phyloP scores from a whole-genome alignment of 2,797 vertebrate species.

The Mastacembelus armatus region DNA sequence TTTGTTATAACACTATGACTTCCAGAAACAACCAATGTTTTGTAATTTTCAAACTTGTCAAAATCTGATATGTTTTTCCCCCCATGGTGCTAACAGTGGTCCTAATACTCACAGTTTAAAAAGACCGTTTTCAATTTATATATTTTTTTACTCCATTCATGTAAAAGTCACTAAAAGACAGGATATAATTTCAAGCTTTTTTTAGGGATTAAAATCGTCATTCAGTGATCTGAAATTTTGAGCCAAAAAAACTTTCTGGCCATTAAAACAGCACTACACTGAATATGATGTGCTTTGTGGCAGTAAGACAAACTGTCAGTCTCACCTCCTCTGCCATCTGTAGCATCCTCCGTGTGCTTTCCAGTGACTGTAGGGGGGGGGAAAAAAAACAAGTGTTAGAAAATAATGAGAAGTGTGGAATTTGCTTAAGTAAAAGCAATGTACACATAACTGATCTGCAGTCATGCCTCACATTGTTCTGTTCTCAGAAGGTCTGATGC shows the following conservation, averaged over 20 bases:
- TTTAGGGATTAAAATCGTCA: too few relatives aligned
- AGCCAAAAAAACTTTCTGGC: background rate
- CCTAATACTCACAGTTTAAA: background rate
- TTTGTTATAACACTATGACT: background rate
- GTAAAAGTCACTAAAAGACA: too few relatives aligned
- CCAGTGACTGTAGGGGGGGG: slow-evolving; percentile 95
- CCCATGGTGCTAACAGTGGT: background rate
- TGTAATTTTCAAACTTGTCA: background rate
- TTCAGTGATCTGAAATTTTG: background rate
- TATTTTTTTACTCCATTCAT: too few relatives aligned
- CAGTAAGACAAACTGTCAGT: slow-evolving; percentile 1
- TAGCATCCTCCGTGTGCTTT: slow-evolving; percentile 96
- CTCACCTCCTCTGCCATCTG: slow-evolving; percentile 96
- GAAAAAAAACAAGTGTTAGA: slow-evolving; percentile 13
- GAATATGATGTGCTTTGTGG: slow-evolving; percentile 7
- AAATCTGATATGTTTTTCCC: background rate
- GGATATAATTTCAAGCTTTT: too few relatives aligned
- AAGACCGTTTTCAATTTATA: too few relatives aligned
- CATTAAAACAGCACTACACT: background rate
- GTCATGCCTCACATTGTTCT: background rate
- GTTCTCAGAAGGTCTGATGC: background rate
- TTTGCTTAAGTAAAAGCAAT: slow-evolving; percentile 1
- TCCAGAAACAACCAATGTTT: background rate
- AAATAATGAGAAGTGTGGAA: background rate
- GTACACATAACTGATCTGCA: background rate